Percentiles rank a stretch among this genome's conserved stretches.
phyloP scores from a whole-genome alignment of 2,888 invertebrate genomes.

The Tuta absoluta region DNA sequence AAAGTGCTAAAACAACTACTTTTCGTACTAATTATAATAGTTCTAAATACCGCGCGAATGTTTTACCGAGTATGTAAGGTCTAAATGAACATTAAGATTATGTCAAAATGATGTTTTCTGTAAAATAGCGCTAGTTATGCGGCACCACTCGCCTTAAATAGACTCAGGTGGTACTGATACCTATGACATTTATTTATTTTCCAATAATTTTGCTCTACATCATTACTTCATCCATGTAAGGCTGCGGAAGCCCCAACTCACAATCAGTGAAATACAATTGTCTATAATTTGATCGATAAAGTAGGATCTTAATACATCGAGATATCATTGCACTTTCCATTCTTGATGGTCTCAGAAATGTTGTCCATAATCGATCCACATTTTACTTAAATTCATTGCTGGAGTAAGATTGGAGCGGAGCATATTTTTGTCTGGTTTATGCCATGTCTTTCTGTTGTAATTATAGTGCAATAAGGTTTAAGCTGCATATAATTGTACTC shows the following conservation, averaged over 20 bases:
- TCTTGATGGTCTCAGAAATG: neutral
- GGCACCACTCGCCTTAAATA: too few species aligned
- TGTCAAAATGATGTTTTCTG: too few species aligned
- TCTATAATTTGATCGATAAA: neutral
- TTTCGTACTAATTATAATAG: too few species aligned
- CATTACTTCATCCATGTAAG: conserved; percentile 27
- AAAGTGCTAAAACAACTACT: too few species aligned
- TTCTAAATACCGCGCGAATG: too few species aligned
- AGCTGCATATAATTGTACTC: neutral
- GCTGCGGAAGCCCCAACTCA: neutral
- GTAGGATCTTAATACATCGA: neutral
- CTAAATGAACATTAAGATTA: too few species aligned
- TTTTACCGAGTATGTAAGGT: too few species aligned
- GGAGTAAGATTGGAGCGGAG: conserved; percentile 1
- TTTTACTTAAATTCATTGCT: conserved; percentile 19
- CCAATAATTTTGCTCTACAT: conserved; percentile 4
- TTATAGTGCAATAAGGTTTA: neutral
- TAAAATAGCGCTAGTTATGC: too few species aligned
- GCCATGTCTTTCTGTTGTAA: neutral
- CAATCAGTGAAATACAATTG: neutral
- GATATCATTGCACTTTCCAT: neutral
- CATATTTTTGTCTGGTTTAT: conserved; percentile 6
- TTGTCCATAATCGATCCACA: conserved; percentile 23
- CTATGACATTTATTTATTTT: neutral
- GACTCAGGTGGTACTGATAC: neutral